phyloP scores from a whole-genome alignment of 2,888 invertebrate genomes.

The Caenorhabditis auriculariae region DNA sequence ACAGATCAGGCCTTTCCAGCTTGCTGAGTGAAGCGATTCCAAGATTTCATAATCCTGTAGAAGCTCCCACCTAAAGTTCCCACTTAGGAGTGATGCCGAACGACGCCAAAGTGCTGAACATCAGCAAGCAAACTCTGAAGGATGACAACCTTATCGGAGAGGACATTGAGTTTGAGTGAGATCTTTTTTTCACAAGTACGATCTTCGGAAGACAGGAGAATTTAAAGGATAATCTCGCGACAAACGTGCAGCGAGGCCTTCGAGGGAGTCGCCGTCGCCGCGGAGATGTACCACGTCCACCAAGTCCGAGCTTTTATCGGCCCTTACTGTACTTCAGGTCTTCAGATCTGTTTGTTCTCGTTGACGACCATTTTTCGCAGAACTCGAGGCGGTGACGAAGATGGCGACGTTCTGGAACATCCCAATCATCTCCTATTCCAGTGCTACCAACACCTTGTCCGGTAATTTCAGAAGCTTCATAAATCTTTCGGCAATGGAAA shows the following conservation, averaged over 20 bases:
- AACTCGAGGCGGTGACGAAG: conserved; percentile 61
- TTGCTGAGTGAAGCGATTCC: too few species aligned
- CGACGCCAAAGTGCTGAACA: conserved; percentile 52
- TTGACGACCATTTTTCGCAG: conserved; percentile 16
- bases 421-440: conserved; percentile 59
- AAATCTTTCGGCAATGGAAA: too few species aligned
- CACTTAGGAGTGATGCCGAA: conserved; percentile 49
- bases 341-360: neutral
- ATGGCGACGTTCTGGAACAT: conserved; percentile 63
- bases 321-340: conserved; percentile 58
- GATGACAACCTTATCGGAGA: conserved; percentile 54
- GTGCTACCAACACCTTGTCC: conserved; percentile 48
- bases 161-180: conserved; percentile 57
- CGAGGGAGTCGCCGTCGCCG: conserved; percentile 62
- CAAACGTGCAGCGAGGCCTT: conserved; percentile 55
- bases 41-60: too few species aligned
- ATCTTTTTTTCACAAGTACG: neutral
- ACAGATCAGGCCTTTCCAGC: too few species aligned
- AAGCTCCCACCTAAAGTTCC: too few species aligned
- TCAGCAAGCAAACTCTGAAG: conserved; percentile 48
- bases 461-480: conserved; percentile 25
- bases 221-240: conserved; percentile 50
- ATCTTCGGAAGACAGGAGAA: neutral
- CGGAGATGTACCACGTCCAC: conserved; percentile 60
- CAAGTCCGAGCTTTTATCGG: conserved; percentile 61